phyloP scores from a whole-genome alignment of 2,113 vertebrate species.

The Cranoglanis bouderius region DNA sequence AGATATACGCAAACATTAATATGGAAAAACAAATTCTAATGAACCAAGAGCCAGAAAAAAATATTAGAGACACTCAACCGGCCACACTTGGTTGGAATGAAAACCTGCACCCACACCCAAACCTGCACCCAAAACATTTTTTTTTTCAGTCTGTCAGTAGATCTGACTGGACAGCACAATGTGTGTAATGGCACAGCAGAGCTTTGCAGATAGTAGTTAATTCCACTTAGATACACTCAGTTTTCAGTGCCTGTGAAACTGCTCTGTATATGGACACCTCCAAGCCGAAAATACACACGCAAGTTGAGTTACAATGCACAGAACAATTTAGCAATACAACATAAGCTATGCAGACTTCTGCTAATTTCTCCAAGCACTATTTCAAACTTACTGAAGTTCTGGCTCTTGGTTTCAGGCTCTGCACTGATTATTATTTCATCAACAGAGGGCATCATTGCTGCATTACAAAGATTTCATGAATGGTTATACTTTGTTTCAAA shows the following conservation, averaged over 20 bases:
- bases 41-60: too few species aligned
- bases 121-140: too few species aligned
- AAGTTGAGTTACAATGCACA: not conserved
- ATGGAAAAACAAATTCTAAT: too few species aligned
- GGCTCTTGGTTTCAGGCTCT: slow-evolving; percentile 1
- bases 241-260: not conserved
- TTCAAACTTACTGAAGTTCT: not conserved
- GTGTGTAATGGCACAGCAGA: not conserved
- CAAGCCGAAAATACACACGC: not conserved
- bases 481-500: not conserved
- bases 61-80: too few species aligned
- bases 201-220: not conserved
- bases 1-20: too few species aligned
- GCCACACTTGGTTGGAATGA: too few species aligned
- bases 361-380: not conserved
- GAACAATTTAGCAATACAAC: not conserved
- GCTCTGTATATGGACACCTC: not conserved
- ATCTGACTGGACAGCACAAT: not conserved
- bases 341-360: not conserved
- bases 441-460: slow-evolving; percentile 45
- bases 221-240: not conserved
- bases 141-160: not conserved
- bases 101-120: too few species aligned
- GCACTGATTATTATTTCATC: slow-evolving; percentile 17
- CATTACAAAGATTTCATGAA: not conserved